Evolutionary conservation across 2,113 vertebrate species (phyloP).

Genomic region (Brevimyrus niger): DNA sequence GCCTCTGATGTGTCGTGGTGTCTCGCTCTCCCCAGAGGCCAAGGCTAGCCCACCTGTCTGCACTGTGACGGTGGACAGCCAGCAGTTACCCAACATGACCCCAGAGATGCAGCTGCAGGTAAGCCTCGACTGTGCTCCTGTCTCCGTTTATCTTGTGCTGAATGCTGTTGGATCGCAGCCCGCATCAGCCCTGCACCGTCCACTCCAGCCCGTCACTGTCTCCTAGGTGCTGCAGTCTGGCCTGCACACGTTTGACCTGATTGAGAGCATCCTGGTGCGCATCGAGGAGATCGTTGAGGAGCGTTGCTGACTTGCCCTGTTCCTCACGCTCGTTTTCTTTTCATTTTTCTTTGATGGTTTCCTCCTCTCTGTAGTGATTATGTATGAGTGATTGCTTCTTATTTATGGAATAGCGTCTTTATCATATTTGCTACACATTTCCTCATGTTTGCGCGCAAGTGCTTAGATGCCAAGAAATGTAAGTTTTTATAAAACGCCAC

Average conservation of each 20-base stretch:
- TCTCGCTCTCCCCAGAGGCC: slow-evolving; percentile 29
- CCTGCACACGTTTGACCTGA: slow-evolving; percentile 93
- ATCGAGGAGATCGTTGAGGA: slow-evolving; percentile 86
- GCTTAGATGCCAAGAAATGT: neutral
- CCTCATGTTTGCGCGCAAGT: neutral
- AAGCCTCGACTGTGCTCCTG: neutral
- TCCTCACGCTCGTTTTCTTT: neutral
- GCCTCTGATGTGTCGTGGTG: neutral
- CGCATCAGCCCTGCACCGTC: neutral
- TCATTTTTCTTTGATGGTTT: neutral
- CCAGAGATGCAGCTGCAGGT: slow-evolving; percentile 87
- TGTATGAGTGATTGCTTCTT: neutral
- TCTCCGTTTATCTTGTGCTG: neutral
- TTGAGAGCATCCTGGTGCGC: slow-evolving; percentile 87
- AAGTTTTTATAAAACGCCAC: neutral
- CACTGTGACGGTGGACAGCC: slow-evolving; percentile 61
- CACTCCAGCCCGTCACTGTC: neutral
- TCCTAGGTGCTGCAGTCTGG: slow-evolving; percentile 85
- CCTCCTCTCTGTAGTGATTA: neutral
- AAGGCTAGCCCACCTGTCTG: slow-evolving; percentile 41
- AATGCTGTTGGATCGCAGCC: neutral
- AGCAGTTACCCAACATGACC: slow-evolving; percentile 76
- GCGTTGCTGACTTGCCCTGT: slow-evolving; percentile 47
- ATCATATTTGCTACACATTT: neutral
- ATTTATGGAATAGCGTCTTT: slow-evolving; percentile 9